A percentile compares a stretch with the other conserved stretches of the same genome.
phyloP scores from a whole-genome alignment of 2,113 vertebrate genomes.

The Archocentrus centrarchus region DNA sequence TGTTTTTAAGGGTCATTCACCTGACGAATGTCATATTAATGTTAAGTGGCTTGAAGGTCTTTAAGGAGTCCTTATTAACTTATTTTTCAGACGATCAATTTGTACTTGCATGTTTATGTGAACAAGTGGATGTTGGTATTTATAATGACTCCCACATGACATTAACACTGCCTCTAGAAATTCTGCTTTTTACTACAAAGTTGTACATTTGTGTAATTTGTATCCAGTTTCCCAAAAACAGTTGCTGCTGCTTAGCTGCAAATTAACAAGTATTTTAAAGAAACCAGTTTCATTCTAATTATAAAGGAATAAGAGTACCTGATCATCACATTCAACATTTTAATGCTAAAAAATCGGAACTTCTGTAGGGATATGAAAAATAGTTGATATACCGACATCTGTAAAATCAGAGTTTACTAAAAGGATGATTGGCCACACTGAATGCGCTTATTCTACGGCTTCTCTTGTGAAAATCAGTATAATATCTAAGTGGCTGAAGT shows the following conservation, averaged over 20 bases:
- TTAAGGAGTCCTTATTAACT: not conserved
- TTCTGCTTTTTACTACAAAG: slow-evolving; percentile 5
- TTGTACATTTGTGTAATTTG: not conserved
- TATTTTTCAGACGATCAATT: slow-evolving; percentile 1
- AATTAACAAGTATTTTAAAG: slow-evolving; percentile 1
- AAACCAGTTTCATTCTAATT: not conserved
- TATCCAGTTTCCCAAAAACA: not conserved
- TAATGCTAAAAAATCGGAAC: not conserved
- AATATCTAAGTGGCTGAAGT: not conserved
- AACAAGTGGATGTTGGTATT: slow-evolving; percentile 1
- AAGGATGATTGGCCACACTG: not conserved
- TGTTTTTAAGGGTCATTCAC: not conserved
- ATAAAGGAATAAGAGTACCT: not conserved
- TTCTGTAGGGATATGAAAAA: not conserved
- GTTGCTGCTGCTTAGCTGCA: not conserved
- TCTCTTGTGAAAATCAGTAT: not conserved
- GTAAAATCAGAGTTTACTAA: not conserved
- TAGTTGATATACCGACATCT: not conserved
- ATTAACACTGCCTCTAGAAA: not conserved
- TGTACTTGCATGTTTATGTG: not conserved
- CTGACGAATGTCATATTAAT: not conserved
- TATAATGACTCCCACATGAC: not conserved
- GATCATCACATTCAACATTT: not conserved
- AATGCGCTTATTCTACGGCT: not conserved
- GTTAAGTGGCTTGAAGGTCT: slow-evolving; percentile 19